Evolutionary conservation across 2,888 invertebrate genomes (phyloP).

Genomic region (Drosophila monieri): DNA sequence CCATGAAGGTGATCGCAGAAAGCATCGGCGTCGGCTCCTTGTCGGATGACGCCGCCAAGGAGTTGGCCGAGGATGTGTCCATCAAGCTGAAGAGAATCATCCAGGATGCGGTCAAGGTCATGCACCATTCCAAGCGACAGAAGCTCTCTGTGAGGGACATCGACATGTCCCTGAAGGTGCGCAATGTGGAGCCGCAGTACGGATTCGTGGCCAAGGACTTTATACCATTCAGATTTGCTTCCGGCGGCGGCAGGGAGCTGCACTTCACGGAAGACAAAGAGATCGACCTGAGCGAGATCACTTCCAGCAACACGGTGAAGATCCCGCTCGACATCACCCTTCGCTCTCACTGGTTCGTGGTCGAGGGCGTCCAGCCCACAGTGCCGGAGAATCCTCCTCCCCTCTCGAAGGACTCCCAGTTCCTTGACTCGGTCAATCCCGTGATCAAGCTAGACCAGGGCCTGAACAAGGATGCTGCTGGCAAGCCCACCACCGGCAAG

Average conservation of each 20-base stretch:
- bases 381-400: slow-evolving; percentile 99
- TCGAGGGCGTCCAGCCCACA: slow-evolving; percentile 97
- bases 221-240: slow-evolving; percentile 97
- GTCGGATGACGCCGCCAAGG: slow-evolving; percentile 96
- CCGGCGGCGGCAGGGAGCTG: slow-evolving; percentile 97
- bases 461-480: slow-evolving; percentile 90
- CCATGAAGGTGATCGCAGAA: slow-evolving; percentile 97
- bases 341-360: slow-evolving; percentile 98
- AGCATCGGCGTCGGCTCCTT: slow-evolving; percentile 94
- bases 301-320: slow-evolving; percentile 90
- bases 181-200: slow-evolving; percentile 97
- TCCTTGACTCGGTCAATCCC: slow-evolving; percentile 96
- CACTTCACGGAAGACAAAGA: slow-evolving; percentile 98
- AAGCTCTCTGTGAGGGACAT: slow-evolving; percentile 93
- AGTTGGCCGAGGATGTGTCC: slow-evolving; percentile 95
- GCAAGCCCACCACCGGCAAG: slow-evolving; percentile 92
- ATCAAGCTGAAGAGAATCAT: slow-evolving; percentile 93
- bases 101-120: slow-evolving; percentile 95
- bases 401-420: slow-evolving; percentile 92
- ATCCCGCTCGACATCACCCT: slow-evolving; percentile 94
- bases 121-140: slow-evolving; percentile 94
- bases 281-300: slow-evolving; percentile 93
- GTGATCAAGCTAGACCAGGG: slow-evolving; percentile 90
- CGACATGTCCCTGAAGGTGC: slow-evolving; percentile 94
- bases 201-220: slow-evolving; percentile 94